Evolutionary conservation across 2,797 vertebrate genomes (phyloP).

Genomic region (Alca torda): DNA sequence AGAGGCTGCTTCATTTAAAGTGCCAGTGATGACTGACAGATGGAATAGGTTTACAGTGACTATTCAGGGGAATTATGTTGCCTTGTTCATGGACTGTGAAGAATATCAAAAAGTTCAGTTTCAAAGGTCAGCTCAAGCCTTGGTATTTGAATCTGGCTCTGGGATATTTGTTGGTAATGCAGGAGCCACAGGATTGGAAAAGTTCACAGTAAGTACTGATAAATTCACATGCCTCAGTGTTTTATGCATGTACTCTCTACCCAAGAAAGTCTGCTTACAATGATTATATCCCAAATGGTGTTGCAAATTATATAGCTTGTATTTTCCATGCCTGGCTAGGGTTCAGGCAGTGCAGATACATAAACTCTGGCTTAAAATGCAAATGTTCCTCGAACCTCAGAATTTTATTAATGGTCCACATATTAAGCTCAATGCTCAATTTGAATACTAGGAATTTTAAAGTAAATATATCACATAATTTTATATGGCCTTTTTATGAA

Average conservation of each 20-base stretch:
- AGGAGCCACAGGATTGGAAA: constrained; percentile 86
- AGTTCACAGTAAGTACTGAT: constrained; percentile 87
- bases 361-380: not conserved
- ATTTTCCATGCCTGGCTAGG: not conserved
- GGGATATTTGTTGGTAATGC: constrained; percentile 95
- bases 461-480: not conserved
- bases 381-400: not conserved
- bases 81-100: constrained; percentile 92
- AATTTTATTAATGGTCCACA: not conserved
- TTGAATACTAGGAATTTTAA: not conserved
- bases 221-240: not conserved
- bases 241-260: not conserved
- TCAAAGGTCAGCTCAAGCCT: constrained; percentile 75
- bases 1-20: constrained; percentile 89
- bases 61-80: constrained; percentile 82
- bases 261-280: not conserved
- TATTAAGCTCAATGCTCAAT: not conserved
- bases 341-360: not conserved
- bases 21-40: constrained; percentile 87
- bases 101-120: constrained; percentile 85
- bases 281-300: not conserved
- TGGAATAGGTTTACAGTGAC: constrained; percentile 89
- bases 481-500: not conserved
- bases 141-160: constrained; percentile 87
- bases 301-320: not conserved